phyloP scores from a whole-genome alignment of 2,888 invertebrate genomes.

The Drosophila recens region DNA sequence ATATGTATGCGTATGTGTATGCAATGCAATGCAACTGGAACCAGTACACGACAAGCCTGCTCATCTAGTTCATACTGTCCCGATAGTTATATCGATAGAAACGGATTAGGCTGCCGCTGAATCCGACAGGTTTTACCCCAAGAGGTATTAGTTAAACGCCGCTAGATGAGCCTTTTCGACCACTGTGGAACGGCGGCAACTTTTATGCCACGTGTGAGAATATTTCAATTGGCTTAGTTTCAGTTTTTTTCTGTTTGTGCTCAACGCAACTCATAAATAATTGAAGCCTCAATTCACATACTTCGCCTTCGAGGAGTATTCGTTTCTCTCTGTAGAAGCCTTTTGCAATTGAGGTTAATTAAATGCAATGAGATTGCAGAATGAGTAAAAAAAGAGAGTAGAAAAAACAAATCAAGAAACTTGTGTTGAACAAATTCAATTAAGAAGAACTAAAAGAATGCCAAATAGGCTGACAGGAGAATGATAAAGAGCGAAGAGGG shows the following conservation, averaged over 20 bases:
- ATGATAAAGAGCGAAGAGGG: not conserved
- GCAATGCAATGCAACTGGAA: no score
- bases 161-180: no score
- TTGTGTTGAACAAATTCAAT: conserved; percentile 26
- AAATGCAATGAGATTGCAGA: conserved; percentile 33
- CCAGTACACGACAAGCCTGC: no score
- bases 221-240: conserved; percentile 70
- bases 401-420: conserved; percentile 16
- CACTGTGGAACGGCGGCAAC: conserved; percentile 27
- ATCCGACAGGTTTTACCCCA: no score
- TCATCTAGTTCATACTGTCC: no score
- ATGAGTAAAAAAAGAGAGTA: not conserved
- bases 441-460: conserved; percentile 32
- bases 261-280: conserved; percentile 48
- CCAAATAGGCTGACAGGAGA: conserved; percentile 4
- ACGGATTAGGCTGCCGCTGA: no score
- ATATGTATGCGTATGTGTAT: no score
- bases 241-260: conserved; percentile 13
- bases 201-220: conserved; percentile 64
- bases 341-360: conserved; percentile 48
- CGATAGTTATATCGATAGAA: no score
- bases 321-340: not conserved
- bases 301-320: not conserved
- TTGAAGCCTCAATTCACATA: conserved; percentile 30
- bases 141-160: no score